These are phyloP conservation scores for Achlya flavicornis DNA, from an alignment of 2,888 invertebrate species.

Conservation along the genomic window DNA sequence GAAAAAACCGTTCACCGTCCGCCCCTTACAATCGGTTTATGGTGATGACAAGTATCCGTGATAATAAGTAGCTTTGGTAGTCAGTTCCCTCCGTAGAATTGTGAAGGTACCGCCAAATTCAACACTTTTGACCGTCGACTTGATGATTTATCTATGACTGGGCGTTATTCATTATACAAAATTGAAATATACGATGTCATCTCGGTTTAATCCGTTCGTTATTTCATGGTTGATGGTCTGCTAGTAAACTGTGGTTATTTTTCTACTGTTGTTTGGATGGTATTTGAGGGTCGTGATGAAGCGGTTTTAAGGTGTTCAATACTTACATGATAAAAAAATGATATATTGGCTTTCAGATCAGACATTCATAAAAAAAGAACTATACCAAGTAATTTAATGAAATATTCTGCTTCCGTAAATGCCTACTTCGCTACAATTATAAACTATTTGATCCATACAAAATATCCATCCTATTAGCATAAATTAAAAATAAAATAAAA, in stretches of 20 bases:
- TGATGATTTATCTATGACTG: constrained; percentile 77
- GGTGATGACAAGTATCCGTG: constrained; percentile 62
- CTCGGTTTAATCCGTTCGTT: constrained; percentile 66
- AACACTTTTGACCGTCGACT: constrained; percentile 64
- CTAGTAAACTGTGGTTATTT: constrained; percentile 21
- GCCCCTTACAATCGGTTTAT: constrained; percentile 69
- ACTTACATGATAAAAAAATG: background rate
- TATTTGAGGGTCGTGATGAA: background rate
- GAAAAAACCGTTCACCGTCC: constrained; percentile 58
- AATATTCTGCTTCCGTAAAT: too few species aligned
- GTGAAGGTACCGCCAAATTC: constrained; percentile 73
- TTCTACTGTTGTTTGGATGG: background rate
- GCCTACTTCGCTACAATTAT: too few species aligned
- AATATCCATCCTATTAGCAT: background rate
- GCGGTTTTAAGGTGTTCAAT: background rate
- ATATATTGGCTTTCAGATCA: background rate
- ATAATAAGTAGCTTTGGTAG: constrained; percentile 56
- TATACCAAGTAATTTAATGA: background rate
- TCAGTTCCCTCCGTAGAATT: constrained; percentile 53
- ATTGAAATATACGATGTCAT: constrained; percentile 74
- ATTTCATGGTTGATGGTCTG: constrained; percentile 65
- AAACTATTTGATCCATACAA: background rate
- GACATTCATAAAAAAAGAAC: background rate
- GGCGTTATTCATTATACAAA: constrained; percentile 56
- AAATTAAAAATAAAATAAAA: background rate